phyloP scores from a whole-genome alignment of 2,888 invertebrate genomes.

The Adelognathus sp. region DNA sequence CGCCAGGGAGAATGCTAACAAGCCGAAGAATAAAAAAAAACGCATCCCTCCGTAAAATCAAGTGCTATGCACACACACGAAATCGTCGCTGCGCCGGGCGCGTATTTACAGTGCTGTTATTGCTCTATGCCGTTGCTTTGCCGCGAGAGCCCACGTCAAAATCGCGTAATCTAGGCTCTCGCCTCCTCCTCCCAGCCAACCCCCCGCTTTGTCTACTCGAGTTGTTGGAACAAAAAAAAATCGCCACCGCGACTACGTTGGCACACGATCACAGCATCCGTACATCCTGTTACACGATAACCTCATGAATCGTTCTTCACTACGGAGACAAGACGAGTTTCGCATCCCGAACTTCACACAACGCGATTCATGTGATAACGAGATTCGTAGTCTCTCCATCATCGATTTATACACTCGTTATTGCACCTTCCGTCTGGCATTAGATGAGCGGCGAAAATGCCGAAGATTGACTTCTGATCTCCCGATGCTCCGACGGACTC shows the following conservation, averaged over 20 bases:
- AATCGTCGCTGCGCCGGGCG: constrained; percentile 72
- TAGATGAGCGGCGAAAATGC: constrained; percentile 87
- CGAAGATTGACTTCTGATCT: constrained; percentile 83
- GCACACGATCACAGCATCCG: constrained; percentile 25
- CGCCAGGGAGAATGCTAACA: constrained; percentile 45
- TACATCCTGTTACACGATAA: constrained; percentile 36
- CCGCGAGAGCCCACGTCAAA: constrained; percentile 50
- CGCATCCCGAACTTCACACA: background rate
- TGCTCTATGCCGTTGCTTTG: constrained; percentile 69
- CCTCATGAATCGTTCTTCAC: constrained; percentile 37
- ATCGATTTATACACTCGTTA: too few relatives aligned
- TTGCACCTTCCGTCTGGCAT: too few relatives aligned
- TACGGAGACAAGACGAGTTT: background rate
- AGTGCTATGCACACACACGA: constrained; percentile 78
- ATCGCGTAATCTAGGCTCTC: constrained; percentile 47
- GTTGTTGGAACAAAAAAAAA: background rate
- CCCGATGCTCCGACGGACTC: constrained; percentile 78
- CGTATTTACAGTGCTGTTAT: constrained; percentile 79
- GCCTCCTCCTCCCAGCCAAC: background rate
- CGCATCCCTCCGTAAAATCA: constrained; percentile 70
- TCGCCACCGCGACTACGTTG: background rate
- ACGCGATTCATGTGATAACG: too few relatives aligned
- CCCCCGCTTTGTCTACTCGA: background rate
- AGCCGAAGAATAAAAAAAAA: constrained; percentile 26
- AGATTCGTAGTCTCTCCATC: too few relatives aligned